These are phyloP conservation scores for Babylonia areolata DNA, from an alignment of 1,140 invertebrate genomes.

Conservation along the genomic window DNA sequence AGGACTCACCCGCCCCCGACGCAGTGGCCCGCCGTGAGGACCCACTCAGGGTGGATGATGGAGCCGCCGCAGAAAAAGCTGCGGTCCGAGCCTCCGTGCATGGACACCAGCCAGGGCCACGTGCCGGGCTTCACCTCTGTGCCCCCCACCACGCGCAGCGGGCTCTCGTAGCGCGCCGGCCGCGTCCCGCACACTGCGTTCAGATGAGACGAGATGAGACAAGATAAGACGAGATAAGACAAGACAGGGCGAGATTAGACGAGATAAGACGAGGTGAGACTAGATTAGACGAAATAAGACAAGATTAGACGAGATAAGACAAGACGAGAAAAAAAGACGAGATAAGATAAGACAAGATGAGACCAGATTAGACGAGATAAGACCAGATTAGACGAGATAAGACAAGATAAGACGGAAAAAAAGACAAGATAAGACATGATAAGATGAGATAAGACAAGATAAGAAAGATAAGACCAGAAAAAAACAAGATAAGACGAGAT, in stretches of 20 bases:
- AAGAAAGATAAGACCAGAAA: no score
- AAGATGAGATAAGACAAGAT: no score
- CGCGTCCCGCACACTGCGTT: slow-evolving; percentile 57
- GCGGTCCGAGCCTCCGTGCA: slow-evolving; percentile 56
- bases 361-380: no score
- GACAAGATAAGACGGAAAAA: no score
- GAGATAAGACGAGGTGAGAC: no score
- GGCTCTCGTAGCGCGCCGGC: slow-evolving; percentile 52
- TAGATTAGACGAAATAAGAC: no score
- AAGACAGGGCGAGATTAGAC: background rate
- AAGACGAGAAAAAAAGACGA: no score
- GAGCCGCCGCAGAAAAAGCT: slow-evolving; percentile 81
- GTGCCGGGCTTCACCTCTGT: slow-evolving; percentile 57
- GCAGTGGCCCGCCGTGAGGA: slow-evolving; percentile 85
- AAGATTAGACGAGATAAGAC: no score
- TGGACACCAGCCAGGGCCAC: slow-evolving; percentile 60
- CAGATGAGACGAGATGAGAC: background rate
- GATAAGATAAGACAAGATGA: no score
- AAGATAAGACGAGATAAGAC: background rate
- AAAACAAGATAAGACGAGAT: no score
- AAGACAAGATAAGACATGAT: no score
- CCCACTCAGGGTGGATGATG: slow-evolving; percentile 80
- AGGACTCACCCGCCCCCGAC: slow-evolving; percentile 70
- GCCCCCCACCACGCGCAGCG: slow-evolving; percentile 57
- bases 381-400: no score